Base-by-base conservation (phyloP, 2,113 vertebrate genomes). In the Alexandromys fortis region DNA sequence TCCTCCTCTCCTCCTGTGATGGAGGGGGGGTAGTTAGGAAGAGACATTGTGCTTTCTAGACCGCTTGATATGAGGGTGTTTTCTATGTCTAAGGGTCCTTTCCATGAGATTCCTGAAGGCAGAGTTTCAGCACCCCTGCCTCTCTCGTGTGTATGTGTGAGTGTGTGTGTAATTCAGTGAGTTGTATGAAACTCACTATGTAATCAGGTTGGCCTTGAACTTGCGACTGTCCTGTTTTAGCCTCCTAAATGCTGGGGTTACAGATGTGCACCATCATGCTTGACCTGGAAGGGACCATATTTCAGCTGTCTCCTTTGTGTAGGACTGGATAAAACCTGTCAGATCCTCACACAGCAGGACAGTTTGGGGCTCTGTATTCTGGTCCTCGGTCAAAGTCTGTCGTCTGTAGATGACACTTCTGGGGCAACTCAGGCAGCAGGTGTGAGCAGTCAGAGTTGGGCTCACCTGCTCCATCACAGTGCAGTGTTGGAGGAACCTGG, bases 271-370 rank as follows among this genome's bases (percentile, higher is more conserved):
- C 4, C 42, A 47, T 38, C 42, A 22, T 30, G 16, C 8, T 19
- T 47, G 42, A 14, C 42, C 17, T 45, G 89, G 70, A 92, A 89
- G 97, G 97, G 94, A 92, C 98, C 98, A 86, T 97, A 81, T 94
- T 92, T 90, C 98, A 98, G 98, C 98, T 98, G 98, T 98, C 97
- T 98, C 97, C 92, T 98, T 96, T 97, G 67, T 96, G 96, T 97
- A 90, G 92, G 96, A 89, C 94, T 97, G 97, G 86, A 75, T 97
- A 96, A 94, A 89, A 96, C 96, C 91, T 14, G n/a, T 0, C 4
- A 10, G 82, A 42, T 19, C 85, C n/a, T 61, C 49, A 2, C 91
- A 79, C 52, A 55, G 38, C 47, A 21, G 77, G 47, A 30, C 47
- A 93, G 92, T 83, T 11, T 87, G 63, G 55, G 5, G 2, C 52